Evolutionary conservation across 2,888 invertebrate genomes (phyloP), one percentile per base, ranked within the genome.

Genomic region (Aporophyla nigra): DNA sequence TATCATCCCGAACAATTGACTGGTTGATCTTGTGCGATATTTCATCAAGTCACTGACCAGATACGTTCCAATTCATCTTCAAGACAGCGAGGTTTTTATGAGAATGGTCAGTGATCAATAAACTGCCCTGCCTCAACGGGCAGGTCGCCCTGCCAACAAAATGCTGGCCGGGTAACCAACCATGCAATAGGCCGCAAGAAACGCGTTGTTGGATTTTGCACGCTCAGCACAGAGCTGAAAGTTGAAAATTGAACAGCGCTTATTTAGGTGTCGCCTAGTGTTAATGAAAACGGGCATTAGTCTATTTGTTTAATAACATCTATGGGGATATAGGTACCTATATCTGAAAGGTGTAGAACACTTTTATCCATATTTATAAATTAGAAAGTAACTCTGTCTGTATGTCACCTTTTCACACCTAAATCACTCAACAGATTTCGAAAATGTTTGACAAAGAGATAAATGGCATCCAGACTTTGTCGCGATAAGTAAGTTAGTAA

Each of bases 1-100:
- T 75, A 62, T 46, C 33, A 24, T 24, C 16, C 46, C 51, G 33
- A 21, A 16, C 53, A 75, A 75, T 74, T 74, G 61, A 53, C 43
- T 46, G 61, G 46, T 56, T 24, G 1, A 43, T 75, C 12, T 62
- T 54, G 46, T 61, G 43, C 19, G n/a, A 70, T 56, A 58, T 40
- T 56, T 62, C 24, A 40, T 62, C 24, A 40, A 62, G 14, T 27
- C 40, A 16, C 40, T 27, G 49, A 58, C 40, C 21, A 21, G 27
- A 49, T 12, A 65, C 7, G 24, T 19, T 43, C 16, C 24, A 43
- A 16, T 24, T 24, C 10, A 63, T 43, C n/a, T 63, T 65, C 24
- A 24, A 27, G 12, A 46, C 4, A 40, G n/a, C 14, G 5, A 10
- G 24, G 2, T 46, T 24, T 24, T 62, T n/a, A n/a, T n/a, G 62